Evolutionary conservation across 1,140 invertebrate species (phyloP).

Genomic region (Hylaeus volcanicus): DNA sequence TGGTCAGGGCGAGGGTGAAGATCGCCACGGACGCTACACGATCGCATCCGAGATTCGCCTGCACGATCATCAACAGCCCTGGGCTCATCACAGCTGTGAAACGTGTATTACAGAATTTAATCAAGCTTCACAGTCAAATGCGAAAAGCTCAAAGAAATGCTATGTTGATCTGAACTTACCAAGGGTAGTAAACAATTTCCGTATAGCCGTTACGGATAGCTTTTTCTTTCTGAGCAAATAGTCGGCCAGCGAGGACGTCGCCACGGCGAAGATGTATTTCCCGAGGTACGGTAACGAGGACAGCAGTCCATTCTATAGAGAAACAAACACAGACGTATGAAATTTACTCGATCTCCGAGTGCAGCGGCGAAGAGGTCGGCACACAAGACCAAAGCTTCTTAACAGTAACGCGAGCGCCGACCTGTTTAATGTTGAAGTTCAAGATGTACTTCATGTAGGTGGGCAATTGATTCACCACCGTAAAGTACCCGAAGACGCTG

Average conservation of each 20-base stretch:
- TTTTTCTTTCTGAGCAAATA: constrained; percentile 83
- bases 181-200: constrained; percentile 86
- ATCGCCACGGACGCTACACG: constrained; percentile 86
- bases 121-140: no score
- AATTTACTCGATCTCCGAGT: not conserved
- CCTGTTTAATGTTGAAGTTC: constrained; percentile 92
- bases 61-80: constrained; percentile 86
- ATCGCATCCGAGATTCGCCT: constrained; percentile 86
- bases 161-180: constrained; percentile 74
- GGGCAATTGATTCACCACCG: constrained; percentile 95
- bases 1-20: constrained; percentile 88
- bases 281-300: constrained; percentile 94
- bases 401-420: constrained; percentile 68
- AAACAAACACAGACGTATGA: constrained; percentile 24
- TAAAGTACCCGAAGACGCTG: constrained; percentile 97
- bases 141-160: not conserved
- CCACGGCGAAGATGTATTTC: constrained; percentile 89
- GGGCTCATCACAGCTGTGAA: constrained; percentile 83
- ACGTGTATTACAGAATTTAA: no score
- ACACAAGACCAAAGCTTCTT: no score
- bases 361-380: no score
- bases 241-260: constrained; percentile 86
- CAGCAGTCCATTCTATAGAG: constrained; percentile 89
- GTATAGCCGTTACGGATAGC: constrained; percentile 86
- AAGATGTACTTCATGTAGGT: constrained; percentile 96